Base-by-base conservation (phyloP, 2,888 invertebrate species). In the Thereva unica region DNA sequence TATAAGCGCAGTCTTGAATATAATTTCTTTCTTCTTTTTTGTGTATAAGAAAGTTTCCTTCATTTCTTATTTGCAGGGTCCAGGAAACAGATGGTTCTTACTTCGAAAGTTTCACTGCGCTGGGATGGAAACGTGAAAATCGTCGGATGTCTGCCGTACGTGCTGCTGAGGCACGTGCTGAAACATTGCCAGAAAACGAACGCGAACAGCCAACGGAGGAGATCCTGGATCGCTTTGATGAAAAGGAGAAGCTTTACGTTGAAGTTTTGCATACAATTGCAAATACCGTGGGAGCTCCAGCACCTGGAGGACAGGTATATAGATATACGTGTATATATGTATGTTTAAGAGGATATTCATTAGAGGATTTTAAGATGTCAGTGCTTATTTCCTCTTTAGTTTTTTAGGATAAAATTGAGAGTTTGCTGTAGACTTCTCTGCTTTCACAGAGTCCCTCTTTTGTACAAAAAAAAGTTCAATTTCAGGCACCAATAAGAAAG, bases 211-310 rank as follows among this genome's bases (percentile, higher is more conserved):
- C 77, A 63, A 71, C 75, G 55, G 79, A 80, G 70, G 80, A 80
- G 73, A 75, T 77, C 67, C 74, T 79, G 64, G 80, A 81, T 69
- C 76, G 77, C 7, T 77, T 78, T 65, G 80, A 80, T 38, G 78
- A 80, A 81, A 83, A 85, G 78, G 91, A 93, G 77, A 87, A 89
- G 75, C 83, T 93, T 69, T 94, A 94, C 79, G 86, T 92, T 67
- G 93, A 97, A 83, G 95, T 97, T 70, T 84, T 97, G 73, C 97
- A 97, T 82, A 97, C 97, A 71, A 95, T 98, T 74, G 92, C 94
- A 71, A 96, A 98, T 81, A 93, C 96, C 75, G 93, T 89, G 35
- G 89, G 89, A 4, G 89, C 89, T 0, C 89, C 89, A 10, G 88
- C 89, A 5, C 89, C 89, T 0, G 89, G 88, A 68, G 89, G 89